These are phyloP conservation scores for Agrochola lychnidis DNA, from an alignment of 2,888 invertebrate genomes.

Conservation along the genomic window DNA sequence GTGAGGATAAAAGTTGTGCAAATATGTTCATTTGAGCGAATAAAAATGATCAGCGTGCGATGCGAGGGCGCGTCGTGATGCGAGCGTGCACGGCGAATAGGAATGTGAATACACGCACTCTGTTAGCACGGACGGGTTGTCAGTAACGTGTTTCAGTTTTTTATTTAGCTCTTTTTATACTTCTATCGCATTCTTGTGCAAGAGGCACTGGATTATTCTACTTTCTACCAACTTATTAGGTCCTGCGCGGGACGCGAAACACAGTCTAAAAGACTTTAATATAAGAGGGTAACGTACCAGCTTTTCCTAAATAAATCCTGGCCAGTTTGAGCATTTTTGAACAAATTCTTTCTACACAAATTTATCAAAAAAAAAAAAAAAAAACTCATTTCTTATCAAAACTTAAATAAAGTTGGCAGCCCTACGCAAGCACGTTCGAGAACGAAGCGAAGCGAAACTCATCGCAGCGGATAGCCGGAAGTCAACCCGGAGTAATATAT, in stretches of 20 bases:
- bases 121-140: slow-evolving; percentile 45
- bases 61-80: slow-evolving; percentile 66
- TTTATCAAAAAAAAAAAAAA: neutral
- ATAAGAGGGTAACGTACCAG: neutral
- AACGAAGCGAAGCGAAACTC: slow-evolving; percentile 60
- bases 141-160: slow-evolving; percentile 34
- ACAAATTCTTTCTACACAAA: neutral
- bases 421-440: slow-evolving; percentile 52
- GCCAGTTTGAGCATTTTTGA: neutral
- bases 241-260: neutral
- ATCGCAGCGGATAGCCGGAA: slow-evolving; percentile 77
- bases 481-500: slow-evolving; percentile 85
- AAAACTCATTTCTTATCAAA: neutral
- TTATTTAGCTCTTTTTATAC: slow-evolving; percentile 24
- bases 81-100: slow-evolving; percentile 62
- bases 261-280: neutral
- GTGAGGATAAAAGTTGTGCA: slow-evolving; percentile 81
- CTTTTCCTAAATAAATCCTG: neutral
- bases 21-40: slow-evolving; percentile 83
- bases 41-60: slow-evolving; percentile 77
- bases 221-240: neutral
- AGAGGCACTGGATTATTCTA: slow-evolving; percentile 7
- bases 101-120: slow-evolving; percentile 58
- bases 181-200: slow-evolving; percentile 22
- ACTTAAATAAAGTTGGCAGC: slow-evolving; percentile 9